Conservation (phyloP, 2,797 vertebrate genomes). For the Alca torda region DNA sequence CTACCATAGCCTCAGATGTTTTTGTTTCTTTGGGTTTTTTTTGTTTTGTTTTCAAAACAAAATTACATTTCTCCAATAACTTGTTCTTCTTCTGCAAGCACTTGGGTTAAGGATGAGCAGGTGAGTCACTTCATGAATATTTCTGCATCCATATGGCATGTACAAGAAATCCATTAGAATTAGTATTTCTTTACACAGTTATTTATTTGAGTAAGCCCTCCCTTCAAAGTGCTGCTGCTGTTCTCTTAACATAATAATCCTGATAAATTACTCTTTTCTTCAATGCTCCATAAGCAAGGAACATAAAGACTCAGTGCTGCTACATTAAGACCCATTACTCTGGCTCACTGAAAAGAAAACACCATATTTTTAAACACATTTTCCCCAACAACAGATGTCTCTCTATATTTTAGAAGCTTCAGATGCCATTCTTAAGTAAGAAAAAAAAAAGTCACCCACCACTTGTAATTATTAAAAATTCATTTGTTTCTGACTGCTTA, state of each 20-base stretch:
- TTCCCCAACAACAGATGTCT: not conserved
- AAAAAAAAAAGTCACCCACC: not conserved
- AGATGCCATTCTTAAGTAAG: not conserved
- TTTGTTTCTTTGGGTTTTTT: not conserved
- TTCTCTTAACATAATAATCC: not conserved
- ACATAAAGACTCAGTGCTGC: not conserved
- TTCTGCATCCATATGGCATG: not conserved
- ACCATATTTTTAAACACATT: not conserved
- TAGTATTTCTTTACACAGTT: not conserved
- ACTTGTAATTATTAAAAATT: slow-evolving; percentile 4
- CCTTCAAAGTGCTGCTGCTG: not conserved
- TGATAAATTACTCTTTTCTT: not conserved
- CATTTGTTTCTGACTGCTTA: not conserved
- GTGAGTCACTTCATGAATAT: not conserved
- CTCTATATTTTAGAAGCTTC: not conserved
- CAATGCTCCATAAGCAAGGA: not conserved
- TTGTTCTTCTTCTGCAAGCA: not conserved
- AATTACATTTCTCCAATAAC: not conserved
- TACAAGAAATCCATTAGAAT: not conserved
- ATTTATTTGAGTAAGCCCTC: not conserved
- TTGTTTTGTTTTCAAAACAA: not conserved
- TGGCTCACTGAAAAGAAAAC: not conserved
- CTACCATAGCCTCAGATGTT: not conserved
- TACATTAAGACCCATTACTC: not conserved
- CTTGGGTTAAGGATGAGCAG: not conserved